These are phyloP conservation scores for Echiichthys vipera DNA, from an alignment of 2,797 vertebrate genomes.

Conservation along the genomic window DNA sequence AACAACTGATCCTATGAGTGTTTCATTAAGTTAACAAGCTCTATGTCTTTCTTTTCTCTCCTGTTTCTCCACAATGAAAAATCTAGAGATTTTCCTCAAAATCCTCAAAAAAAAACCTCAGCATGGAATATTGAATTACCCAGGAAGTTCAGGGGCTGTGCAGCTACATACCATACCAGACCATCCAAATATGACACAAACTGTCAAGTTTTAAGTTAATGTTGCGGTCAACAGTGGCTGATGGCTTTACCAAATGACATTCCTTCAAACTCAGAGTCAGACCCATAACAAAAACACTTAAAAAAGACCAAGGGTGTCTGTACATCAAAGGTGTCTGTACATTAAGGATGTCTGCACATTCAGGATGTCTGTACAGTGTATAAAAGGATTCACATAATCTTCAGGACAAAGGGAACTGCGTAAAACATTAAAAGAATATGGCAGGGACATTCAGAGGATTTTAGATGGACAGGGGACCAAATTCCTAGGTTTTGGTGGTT, in stretches of 20 bases:
- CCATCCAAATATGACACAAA: slow-evolving; percentile 47
- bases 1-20: slow-evolving; percentile 65
- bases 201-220: slow-evolving; percentile 46
- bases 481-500: too few species aligned
- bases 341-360: too few species aligned
- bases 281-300: slow-evolving; percentile 43
- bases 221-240: slow-evolving; percentile 23
- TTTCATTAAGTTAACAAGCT: slow-evolving; percentile 74
- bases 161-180: neutral
- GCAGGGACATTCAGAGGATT: too few species aligned
- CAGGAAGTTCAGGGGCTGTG: slow-evolving; percentile 27
- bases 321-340: too few species aligned
- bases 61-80: slow-evolving; percentile 2
- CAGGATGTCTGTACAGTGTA: slow-evolving; percentile 4
- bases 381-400: neutral
- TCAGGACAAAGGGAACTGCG: neutral
- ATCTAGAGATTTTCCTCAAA: slow-evolving; percentile 29
- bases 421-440: too few species aligned
- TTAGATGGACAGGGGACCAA: too few species aligned
- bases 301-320: too few species aligned
- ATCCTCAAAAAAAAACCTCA: slow-evolving; percentile 7
- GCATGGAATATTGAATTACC: slow-evolving; percentile 36
- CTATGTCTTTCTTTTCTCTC: slow-evolving; percentile 10
- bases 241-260: slow-evolving; percentile 44
- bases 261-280: slow-evolving; percentile 28